These are phyloP conservation scores for Acleris cristana DNA, from an alignment of 2,888 invertebrate species.

Conservation along the genomic window DNA sequence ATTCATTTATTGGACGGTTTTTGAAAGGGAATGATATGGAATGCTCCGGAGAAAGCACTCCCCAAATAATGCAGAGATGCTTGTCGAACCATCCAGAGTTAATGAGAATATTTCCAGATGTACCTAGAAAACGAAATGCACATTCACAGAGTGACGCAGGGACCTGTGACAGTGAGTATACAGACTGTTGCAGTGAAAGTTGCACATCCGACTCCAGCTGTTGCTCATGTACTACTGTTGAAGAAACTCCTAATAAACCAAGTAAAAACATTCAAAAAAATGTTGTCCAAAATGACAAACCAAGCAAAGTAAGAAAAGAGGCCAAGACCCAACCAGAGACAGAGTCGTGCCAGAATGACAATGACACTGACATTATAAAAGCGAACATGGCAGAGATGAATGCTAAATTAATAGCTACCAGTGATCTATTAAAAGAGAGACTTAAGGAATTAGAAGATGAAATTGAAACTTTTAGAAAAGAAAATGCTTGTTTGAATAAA, in stretches of 20 bases:
- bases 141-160: constrained; percentile 60
- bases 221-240: constrained; percentile 71
- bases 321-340: constrained; percentile 44
- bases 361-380: constrained; percentile 61
- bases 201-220: constrained; percentile 67
- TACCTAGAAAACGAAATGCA: constrained; percentile 50
- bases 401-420: constrained; percentile 79
- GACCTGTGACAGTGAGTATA: constrained; percentile 62
- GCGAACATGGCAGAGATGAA: constrained; percentile 74
- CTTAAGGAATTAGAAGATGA: constrained; percentile 87
- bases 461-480: constrained; percentile 80
- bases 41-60: constrained; percentile 74
- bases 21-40: constrained; percentile 67
- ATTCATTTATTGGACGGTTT: constrained; percentile 85
- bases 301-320: constrained; percentile 49
- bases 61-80: constrained; percentile 71
- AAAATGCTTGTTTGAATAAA: constrained; percentile 77
- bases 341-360: constrained; percentile 55
- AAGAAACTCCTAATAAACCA: constrained; percentile 43
- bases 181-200: constrained; percentile 65
- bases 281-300: constrained; percentile 43
- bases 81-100: constrained; percentile 65
- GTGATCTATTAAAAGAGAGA: constrained; percentile 84
- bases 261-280: constrained; percentile 43
- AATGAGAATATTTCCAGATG: constrained; percentile 63